A percentile compares a stretch with the other conserved stretches of the same genome.
Evolutionary conservation across 2,797 vertebrate species (phyloP).

Genomic region (Pipistrellus pygmaeus): DNA sequence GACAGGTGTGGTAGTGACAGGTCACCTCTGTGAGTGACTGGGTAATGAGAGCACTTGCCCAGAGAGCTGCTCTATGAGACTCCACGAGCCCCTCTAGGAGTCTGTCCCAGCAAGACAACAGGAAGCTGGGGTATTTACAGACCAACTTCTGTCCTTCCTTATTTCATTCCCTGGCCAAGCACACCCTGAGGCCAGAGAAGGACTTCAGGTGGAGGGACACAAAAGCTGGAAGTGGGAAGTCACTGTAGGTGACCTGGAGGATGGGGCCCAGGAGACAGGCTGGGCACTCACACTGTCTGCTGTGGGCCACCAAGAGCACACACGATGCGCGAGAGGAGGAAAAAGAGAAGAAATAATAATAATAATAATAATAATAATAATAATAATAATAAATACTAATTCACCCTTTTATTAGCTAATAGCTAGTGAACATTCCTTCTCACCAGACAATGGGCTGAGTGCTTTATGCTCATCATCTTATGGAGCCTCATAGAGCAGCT

Average conservation of each 20-base stretch:
- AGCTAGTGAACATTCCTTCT: neutral
- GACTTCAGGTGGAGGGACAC: neutral
- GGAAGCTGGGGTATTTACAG: neutral
- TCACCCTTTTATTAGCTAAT: too few species aligned
- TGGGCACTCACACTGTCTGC: neutral
- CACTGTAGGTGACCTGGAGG: neutral
- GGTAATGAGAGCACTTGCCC: neutral
- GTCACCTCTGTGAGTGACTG: neutral
- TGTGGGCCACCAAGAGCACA: neutral
- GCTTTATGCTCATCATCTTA: rapidly evolving
- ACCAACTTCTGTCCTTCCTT: neutral
- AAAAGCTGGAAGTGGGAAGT: too few species aligned
- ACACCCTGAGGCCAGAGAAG: neutral
- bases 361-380: too few species aligned
- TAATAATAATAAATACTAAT: neutral
- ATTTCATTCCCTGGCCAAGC: neutral
- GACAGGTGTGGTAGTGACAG: neutral
- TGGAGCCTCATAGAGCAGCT: rapidly evolving
- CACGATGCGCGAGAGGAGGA: neutral
- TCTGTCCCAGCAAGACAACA: neutral
- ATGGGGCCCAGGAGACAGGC: neutral
- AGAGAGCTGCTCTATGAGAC: too few species aligned
- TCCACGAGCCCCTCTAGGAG: too few species aligned
- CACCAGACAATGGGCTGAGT: neutral
- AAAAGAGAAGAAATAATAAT: too few species aligned